Evolutionary conservation across 1,140 invertebrate species (phyloP), one percentile per base, ranked within the genome.

Genomic region (Drosophila littoralis): DNA sequence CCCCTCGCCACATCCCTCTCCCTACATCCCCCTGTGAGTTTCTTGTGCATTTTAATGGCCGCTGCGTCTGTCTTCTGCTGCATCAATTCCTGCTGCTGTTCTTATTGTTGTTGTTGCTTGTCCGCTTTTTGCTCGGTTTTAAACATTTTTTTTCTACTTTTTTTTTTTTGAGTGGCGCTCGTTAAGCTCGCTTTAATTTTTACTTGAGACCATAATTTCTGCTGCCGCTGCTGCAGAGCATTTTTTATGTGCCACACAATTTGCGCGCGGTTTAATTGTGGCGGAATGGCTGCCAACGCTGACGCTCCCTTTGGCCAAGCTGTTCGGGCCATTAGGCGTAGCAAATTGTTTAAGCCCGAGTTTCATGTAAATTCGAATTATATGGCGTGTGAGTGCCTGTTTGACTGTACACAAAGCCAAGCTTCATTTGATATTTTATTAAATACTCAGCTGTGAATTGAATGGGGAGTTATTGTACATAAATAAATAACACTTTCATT

Each of bases 161-260:
- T 48, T 69, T 48, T 69, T 51, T 52, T 64, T 65, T 64, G 52
- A 79, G 76, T 64, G 64, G 57, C 15, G 83, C 83, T 88, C 79
- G 79, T 88, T 88, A 88, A 88, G 83, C 83, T 83, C 52, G 79
- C 83, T 86, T 88, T 86, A 86, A 86, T 88, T 86, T 88, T 86
- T 83, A 55, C 82, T 77, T 70, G 68, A 77, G 76, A 88, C 66
- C 83, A 86, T 88, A 86, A 88, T 79, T 86, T 66, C 10, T 55
- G 46, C 48, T 66, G 28, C 15, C 28, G 66, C 13, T 13, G 59
- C 42, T 54, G 60, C 42, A 46, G 52, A 78, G 71, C 70, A 64
- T 52, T 66, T 84, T 77, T 79, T 70, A 65, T 73, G 45, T 66
- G 63, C 61, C 50, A 42, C 83, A 74, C 60, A 79, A 88, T 86